A percentile compares a stretch with the other conserved stretches of the same genome.
Evolutionary conservation across 2,888 invertebrate species (phyloP).

Genomic region (Erebia aethiops): DNA sequence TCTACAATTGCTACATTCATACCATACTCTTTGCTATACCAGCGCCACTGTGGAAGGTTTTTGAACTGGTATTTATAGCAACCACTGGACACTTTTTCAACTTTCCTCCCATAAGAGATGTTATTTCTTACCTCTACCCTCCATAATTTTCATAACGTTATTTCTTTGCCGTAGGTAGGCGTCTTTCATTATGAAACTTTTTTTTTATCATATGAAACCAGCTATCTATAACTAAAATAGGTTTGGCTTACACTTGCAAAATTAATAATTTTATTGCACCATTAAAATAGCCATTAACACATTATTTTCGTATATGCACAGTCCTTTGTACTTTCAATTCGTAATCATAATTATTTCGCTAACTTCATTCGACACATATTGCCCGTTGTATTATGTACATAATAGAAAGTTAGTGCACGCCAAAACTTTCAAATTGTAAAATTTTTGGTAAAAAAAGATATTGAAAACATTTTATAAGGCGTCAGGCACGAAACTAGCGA

Average conservation of each 20-base stretch:
- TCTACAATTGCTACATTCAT: too few relatives aligned
- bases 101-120: too few relatives aligned
- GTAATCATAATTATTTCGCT: conserved; percentile 39
- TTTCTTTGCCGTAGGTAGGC: neutral
- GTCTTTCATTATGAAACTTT: neutral
- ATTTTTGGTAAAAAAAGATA: neutral
- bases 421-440: neutral
- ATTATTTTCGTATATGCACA: conserved; percentile 46
- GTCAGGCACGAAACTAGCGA: too few relatives aligned
- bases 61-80: too few relatives aligned
- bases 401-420: neutral
- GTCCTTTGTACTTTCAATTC: conserved; percentile 43
- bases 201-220: neutral
- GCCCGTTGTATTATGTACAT: neutral
- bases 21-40: too few relatives aligned
- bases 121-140: too few relatives aligned
- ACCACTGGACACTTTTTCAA: too few relatives aligned
- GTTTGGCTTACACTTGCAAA: conserved; percentile 21
- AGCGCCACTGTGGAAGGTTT: too few relatives aligned
- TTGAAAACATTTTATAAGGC: neutral
- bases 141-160: neutral
- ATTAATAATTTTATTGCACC: conserved; percentile 54
- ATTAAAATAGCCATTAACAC: conserved; percentile 37
- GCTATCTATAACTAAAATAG: neutral
- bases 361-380: conserved; percentile 9